These are phyloP conservation scores for Rhopalosiphum nymphaeae DNA, from an alignment of 2,888 invertebrate species.

Conservation along the genomic window DNA sequence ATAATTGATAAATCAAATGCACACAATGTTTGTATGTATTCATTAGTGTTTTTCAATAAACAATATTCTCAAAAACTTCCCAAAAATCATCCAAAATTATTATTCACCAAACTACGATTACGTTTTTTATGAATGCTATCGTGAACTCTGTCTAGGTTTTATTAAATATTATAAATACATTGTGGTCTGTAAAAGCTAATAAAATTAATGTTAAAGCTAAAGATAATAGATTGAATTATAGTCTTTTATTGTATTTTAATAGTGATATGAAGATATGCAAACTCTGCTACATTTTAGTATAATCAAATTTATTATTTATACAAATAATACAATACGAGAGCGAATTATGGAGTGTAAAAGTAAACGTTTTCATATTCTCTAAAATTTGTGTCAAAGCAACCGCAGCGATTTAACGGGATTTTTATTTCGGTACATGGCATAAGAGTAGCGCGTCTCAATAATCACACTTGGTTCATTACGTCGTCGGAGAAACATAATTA, in stretches of 20 bases:
- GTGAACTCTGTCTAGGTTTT: too few relatives aligned
- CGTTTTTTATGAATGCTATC: neutral
- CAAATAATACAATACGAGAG: neutral
- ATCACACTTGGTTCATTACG: conserved; percentile 28
- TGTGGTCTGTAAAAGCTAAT: neutral
- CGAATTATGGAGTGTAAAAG: neutral
- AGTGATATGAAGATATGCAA: neutral
- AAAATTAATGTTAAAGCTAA: neutral
- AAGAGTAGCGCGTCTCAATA: neutral
- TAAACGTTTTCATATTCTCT: neutral
- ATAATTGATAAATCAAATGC: neutral
- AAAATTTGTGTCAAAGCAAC: conserved; percentile 3
- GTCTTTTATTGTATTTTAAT: neutral
- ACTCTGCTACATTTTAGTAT: neutral
- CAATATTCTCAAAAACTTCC: neutral
- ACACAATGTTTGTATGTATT: neutral
- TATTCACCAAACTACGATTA: neutral
- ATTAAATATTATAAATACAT: neutral
- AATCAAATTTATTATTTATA: neutral
- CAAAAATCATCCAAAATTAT: neutral
- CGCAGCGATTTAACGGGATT: neutral
- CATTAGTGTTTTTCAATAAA: neutral
- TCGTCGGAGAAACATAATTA: neutral
- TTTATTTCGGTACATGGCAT: conserved; percentile 19
- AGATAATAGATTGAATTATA: neutral